Conservation (phyloP, 1,140 invertebrate species). For the Armadillidium nasatum region DNA sequence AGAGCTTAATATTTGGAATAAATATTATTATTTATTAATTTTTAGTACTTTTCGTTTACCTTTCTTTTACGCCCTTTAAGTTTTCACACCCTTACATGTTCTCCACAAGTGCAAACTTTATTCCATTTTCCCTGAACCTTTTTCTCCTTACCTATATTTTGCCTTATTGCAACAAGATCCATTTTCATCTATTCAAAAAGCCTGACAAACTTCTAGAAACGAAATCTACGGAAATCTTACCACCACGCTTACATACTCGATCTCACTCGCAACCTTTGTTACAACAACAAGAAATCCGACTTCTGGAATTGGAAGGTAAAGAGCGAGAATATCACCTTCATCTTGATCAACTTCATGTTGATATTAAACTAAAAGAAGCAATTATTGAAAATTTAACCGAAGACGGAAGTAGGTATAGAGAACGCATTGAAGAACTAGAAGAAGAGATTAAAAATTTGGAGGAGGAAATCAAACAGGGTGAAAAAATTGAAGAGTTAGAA, state of each 20-base stretch:
- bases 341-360: conserved; percentile 40
- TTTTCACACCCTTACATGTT: conserved; percentile 22
- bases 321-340: conserved; percentile 40
- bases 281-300: conserved; percentile 36
- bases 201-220: neutral
- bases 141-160: conserved; percentile 18
- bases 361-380: conserved; percentile 42
- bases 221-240: neutral
- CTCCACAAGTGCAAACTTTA: conserved; percentile 10
- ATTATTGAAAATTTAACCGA: conserved; percentile 37
- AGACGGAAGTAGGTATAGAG: conserved; percentile 36
- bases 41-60: conserved; percentile 34
- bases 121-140: conserved; percentile 14
- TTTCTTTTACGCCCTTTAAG: conserved; percentile 39
- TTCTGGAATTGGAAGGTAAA: conserved; percentile 42
- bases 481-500: conserved; percentile 54
- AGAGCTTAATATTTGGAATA: too few relatives aligned
- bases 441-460: conserved; percentile 41
- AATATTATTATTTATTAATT: conserved; percentile 30
- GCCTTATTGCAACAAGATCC: neutral
- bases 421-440: conserved; percentile 37
- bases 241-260: neutral
- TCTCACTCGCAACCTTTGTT: neutral
- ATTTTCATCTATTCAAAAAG: conserved; percentile 1
- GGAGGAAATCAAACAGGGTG: conserved; percentile 42